These are phyloP conservation scores for Littorina saxatilis DNA, from an alignment of 1,140 invertebrate species.

Conservation along the genomic window DNA sequence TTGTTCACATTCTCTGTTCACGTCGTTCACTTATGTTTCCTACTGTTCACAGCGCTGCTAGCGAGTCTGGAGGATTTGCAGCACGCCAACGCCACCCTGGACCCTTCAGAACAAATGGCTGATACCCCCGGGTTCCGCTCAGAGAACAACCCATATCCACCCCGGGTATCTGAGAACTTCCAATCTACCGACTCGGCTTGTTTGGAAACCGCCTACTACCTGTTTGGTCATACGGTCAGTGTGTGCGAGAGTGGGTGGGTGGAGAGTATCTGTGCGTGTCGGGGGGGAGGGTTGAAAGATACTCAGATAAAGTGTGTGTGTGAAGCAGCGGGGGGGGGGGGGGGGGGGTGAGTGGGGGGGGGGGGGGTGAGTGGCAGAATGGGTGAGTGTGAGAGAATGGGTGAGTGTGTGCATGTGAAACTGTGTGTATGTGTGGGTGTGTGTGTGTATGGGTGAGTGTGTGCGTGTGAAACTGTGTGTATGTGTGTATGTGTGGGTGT, in stretches of 20 bases:
- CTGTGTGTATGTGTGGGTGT: too few relatives aligned
- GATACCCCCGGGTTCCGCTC: slow-evolving; percentile 22
- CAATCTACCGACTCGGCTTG: slow-evolving; percentile 8
- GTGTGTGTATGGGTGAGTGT: too few relatives aligned
- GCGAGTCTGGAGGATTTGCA: slow-evolving; percentile 36
- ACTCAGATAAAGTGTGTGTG: too few relatives aligned
- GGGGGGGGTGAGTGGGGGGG: neutral
- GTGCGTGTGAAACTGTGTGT: too few relatives aligned
- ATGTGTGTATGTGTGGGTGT: too few relatives aligned
- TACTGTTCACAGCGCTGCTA: slow-evolving; percentile 19
- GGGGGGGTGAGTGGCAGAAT: too few relatives aligned
- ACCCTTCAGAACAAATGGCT: slow-evolving; percentile 5
- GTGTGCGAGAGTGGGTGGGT: neutral
- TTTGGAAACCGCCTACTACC: slow-evolving; percentile 30
- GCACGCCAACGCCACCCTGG: slow-evolving; percentile 35
- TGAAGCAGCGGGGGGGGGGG: neutral
- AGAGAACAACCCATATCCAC: slow-evolving; percentile 35
- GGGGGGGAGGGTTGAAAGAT: too few relatives aligned
- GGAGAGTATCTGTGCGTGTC: neutral
- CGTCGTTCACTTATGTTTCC: too few relatives aligned
- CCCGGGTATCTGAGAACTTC: slow-evolving; percentile 32
- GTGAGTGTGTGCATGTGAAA: too few relatives aligned
- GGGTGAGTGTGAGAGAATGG: too few relatives aligned
- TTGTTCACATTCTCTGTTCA: too few relatives aligned
- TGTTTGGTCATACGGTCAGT: slow-evolving; percentile 11